These are phyloP conservation scores for Hemiscyllium ocellatum DNA, from an alignment of 2,113 vertebrate species.

Conservation along the genomic window DNA sequence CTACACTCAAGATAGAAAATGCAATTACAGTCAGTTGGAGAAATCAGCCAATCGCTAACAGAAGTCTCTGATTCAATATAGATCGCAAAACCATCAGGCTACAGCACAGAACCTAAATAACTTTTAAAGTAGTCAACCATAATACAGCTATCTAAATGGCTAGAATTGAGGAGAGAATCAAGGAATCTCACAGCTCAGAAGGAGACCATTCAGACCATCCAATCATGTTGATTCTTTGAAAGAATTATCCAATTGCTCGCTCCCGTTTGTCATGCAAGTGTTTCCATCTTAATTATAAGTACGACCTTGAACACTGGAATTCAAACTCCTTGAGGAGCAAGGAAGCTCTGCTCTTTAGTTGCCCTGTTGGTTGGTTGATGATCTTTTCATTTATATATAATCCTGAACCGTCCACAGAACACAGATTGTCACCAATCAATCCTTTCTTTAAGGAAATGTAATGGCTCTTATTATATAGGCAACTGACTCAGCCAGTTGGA, in stretches of 20 bases:
- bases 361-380: neutral
- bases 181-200: neutral
- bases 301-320: neutral
- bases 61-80: neutral
- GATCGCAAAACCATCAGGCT: neutral
- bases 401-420: neutral
- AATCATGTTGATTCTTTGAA: neutral
- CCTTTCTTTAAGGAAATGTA: no score
- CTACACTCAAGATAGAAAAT: neutral
- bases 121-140: neutral
- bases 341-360: neutral
- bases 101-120: neutral
- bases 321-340: neutral
- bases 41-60: neutral
- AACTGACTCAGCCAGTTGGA: neutral
- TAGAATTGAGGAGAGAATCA: neutral
- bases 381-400: neutral
- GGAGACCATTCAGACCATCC: neutral
- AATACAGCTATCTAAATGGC: neutral
- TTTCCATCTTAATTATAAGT: neutral
- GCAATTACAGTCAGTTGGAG: neutral
- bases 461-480: neutral
- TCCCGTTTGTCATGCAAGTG: neutral
- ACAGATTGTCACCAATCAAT: no score
- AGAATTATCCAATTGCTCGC: neutral